Percentiles rank a stretch among this genome's conserved stretches.
Evolutionary conservation across 2,888 invertebrate species (phyloP).

Genomic region (Nebria brevicollis): DNA sequence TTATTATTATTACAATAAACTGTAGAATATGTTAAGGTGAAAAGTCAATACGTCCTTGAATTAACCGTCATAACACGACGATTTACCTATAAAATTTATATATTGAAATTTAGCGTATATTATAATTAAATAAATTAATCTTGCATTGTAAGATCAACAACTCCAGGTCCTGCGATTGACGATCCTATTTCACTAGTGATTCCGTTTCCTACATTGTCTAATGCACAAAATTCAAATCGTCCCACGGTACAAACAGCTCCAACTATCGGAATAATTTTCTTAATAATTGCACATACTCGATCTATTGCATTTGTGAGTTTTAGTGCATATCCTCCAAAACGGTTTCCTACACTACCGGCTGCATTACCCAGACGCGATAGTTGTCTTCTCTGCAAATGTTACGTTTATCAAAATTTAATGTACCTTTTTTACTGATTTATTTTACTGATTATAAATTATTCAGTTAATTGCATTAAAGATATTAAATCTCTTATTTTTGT

Average conservation of each 20-base stretch:
- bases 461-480: no score
- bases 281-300: constrained; percentile 60
- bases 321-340: constrained; percentile 57
- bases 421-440: neutral
- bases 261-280: constrained; percentile 60
- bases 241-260: constrained; percentile 61
- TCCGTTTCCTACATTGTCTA: constrained; percentile 56
- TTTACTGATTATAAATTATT: neutral
- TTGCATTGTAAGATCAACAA: constrained; percentile 21
- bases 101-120: no score
- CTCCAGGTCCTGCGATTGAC: constrained; percentile 21
- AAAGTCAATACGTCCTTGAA: neutral
- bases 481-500: no score
- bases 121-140: neutral
- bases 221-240: constrained; percentile 60
- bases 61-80: neutral
- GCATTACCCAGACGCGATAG: constrained; percentile 58
- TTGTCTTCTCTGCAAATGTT: constrained; percentile 55
- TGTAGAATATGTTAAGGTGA: neutral
- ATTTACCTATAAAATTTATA: constrained; percentile 4
- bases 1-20: neutral
- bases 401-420: no score
- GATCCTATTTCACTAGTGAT: constrained; percentile 51
- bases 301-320: constrained; percentile 58
- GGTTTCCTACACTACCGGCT: constrained; percentile 57